Percentiles rank a stretch among this genome's conserved stretches.
Conservation (phyloP, 2,888 invertebrate genomes). For the Aspidapion aeneum region DNA sequence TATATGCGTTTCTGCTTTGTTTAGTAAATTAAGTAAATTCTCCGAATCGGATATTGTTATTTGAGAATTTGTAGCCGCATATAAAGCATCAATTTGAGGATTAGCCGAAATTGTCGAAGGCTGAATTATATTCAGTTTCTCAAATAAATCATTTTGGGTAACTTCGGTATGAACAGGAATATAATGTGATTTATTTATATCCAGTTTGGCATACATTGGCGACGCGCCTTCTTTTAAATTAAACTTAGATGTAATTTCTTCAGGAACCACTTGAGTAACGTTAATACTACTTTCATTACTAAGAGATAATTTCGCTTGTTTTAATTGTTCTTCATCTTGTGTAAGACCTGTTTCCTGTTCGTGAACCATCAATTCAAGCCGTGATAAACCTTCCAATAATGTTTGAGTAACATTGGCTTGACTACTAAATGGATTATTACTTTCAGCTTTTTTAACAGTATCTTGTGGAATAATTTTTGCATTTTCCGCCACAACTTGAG, state of each 20-base stretch:
- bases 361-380: slow-evolving; percentile 43
- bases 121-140: slow-evolving; percentile 40
- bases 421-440: slow-evolving; percentile 41
- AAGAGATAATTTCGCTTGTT: slow-evolving; percentile 46
- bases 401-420: slow-evolving; percentile 49
- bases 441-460: slow-evolving; percentile 32
- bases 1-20: slow-evolving; percentile 43
- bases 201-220: slow-evolving; percentile 41
- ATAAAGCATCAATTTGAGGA: slow-evolving; percentile 42
- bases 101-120: slow-evolving; percentile 42
- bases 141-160: slow-evolving; percentile 43
- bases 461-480: slow-evolving; percentile 43
- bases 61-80: slow-evolving; percentile 48
- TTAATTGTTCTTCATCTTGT: slow-evolving; percentile 41
- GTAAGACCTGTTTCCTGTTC: slow-evolving; percentile 48
- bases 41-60: slow-evolving; percentile 49
- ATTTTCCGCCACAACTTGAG: slow-evolving; percentile 48
- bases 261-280: slow-evolving; percentile 51
- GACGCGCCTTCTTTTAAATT: slow-evolving; percentile 40
- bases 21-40: slow-evolving; percentile 33
- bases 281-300: slow-evolving; percentile 47
- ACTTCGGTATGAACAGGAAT: slow-evolving; percentile 52
- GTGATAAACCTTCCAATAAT: slow-evolving; percentile 47
- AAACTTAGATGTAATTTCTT: slow-evolving; percentile 49
- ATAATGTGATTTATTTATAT: slow-evolving; percentile 46